Evolutionary conservation across 64 coral and sea anemone genomes (phyloP).

Genomic region (Astreopora myriophthalma): DNA sequence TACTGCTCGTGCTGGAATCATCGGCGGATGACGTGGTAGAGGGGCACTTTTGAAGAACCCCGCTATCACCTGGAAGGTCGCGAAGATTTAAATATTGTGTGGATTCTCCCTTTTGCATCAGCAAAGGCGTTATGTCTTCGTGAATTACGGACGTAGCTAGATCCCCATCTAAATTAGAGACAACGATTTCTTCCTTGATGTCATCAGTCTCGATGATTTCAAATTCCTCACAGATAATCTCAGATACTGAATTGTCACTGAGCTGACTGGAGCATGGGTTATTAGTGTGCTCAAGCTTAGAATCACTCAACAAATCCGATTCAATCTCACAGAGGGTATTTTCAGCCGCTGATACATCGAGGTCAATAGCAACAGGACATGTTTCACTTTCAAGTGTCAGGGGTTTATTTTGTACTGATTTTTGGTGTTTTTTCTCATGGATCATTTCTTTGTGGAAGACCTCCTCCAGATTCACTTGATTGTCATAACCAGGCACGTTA

Average conservation of each 20-base stretch:
- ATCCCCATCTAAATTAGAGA: neutral
- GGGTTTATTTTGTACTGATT: neutral
- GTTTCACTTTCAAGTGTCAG: neutral
- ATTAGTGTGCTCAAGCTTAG: neutral
- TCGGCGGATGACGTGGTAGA: constrained; percentile 7
- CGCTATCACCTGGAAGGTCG: neutral
- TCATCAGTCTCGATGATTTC: neutral
- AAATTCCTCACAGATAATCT: neutral
- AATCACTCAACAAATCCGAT: constrained; percentile 24
- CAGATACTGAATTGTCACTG: constrained; percentile 32
- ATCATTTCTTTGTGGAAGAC: neutral
- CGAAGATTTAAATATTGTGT: constrained; percentile 23
- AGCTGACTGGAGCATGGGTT: neutral
- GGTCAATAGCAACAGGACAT: neutral
- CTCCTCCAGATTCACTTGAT: neutral
- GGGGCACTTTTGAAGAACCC: neutral
- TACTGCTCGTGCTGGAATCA: neutral
- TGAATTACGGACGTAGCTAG: neutral
- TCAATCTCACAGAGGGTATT: constrained; percentile 19
- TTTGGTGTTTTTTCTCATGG: neutral
- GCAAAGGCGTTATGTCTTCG: constrained; percentile 12
- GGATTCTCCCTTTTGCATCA: neutral
- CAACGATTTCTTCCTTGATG: neutral
- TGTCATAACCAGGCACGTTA: neutral
- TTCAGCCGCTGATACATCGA: neutral